phyloP scores from a whole-genome alignment of 2,113 vertebrate species.

The Neotragus moschatus region DNA sequence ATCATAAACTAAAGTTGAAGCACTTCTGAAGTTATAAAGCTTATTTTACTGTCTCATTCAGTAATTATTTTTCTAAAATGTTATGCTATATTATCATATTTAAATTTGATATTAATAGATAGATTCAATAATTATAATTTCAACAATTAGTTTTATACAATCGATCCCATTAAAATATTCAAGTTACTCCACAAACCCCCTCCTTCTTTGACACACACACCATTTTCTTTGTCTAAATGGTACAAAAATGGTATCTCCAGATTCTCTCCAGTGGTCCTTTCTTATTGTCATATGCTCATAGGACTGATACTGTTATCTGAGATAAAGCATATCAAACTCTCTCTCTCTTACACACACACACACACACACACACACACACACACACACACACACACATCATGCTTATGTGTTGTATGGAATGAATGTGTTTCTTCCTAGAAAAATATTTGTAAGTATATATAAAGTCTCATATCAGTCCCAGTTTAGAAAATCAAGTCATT shows the following conservation, averaged over 20 bases:
- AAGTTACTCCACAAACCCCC: neutral
- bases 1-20: constrained; percentile 61
- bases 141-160: neutral
- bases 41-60: constrained; percentile 60
- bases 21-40: constrained; percentile 59
- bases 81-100: constrained; percentile 9
- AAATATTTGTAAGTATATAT: neutral
- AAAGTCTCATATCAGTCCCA: neutral
- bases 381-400: neutral
- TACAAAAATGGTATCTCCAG: neutral
- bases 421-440: neutral
- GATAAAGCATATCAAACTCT: neutral
- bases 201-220: neutral
- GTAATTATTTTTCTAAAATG: constrained; percentile 63
- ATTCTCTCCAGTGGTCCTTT: neutral
- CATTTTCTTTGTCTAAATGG: neutral
- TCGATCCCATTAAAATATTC: neutral
- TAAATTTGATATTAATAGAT: neutral
- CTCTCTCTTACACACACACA: neutral
- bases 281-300: neutral
- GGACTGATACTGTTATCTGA: neutral
- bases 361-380: neutral
- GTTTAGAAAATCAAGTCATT: neutral
- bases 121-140: neutral
- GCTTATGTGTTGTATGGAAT: neutral